A percentile compares a stretch with the other conserved stretches of the same genome.
Conservation (phyloP, 2,888 invertebrate genomes). For the Chloromyia formosa region DNA sequence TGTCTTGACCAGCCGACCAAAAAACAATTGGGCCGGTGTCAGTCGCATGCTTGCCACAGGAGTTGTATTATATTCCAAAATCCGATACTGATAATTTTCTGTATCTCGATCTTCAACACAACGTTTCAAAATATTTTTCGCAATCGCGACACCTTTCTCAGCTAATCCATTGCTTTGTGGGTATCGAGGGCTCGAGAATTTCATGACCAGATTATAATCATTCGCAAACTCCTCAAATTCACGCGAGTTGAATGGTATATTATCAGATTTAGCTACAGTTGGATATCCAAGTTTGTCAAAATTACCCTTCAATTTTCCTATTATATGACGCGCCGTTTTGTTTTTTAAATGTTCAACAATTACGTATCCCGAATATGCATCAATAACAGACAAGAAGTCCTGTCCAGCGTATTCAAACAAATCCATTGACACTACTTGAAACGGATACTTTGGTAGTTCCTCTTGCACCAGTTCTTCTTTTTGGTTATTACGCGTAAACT, state of each 20-base stretch:
- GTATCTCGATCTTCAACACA: constrained; percentile 48
- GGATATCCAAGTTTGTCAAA: constrained; percentile 53
- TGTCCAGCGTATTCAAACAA: too few species aligned
- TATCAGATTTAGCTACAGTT: constrained; percentile 50
- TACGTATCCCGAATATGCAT: too few species aligned
- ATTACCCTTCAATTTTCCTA: constrained; percentile 28
- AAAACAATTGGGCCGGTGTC: constrained; percentile 46
- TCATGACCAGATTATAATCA: constrained; percentile 41
- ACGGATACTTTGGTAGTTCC: too few species aligned
- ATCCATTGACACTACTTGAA: too few species aligned
- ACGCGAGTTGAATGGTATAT: not conserved
- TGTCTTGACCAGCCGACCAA: constrained; percentile 45
- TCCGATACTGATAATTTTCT: constrained; percentile 16
- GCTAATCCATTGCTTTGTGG: constrained; percentile 47
- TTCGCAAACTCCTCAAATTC: constrained; percentile 44
- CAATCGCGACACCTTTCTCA: constrained; percentile 49
- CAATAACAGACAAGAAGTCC: too few species aligned
- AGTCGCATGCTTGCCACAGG: constrained; percentile 48
- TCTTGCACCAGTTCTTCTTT: too few species aligned
- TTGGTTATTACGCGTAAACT: too few species aligned
- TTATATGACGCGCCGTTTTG: constrained; percentile 38
- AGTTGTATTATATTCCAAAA: constrained; percentile 52
- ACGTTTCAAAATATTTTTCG: constrained; percentile 50
- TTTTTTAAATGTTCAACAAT: not conserved
- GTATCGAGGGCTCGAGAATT: constrained; percentile 47